A percentile compares a stretch with the other conserved stretches of the same genome.
These are phyloP conservation scores for Amazona guildingii DNA, from an alignment of 2,113 vertebrate species.

Conservation along the genomic window DNA sequence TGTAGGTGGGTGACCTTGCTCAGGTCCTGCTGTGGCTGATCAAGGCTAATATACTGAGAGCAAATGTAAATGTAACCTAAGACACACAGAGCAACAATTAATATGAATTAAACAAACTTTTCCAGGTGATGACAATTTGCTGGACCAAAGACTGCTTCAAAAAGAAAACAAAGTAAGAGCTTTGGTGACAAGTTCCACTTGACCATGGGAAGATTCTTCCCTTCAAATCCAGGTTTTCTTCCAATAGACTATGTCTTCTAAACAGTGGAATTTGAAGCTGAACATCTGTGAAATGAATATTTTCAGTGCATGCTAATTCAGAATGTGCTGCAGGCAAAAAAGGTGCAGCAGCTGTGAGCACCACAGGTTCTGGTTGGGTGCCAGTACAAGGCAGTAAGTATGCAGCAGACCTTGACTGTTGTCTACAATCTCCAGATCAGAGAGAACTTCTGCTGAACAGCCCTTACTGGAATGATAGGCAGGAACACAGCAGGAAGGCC, in stretches of 20 bases:
- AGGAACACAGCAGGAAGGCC: neutral
- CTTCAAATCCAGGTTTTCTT: neutral
- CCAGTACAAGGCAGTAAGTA: conserved; percentile 31
- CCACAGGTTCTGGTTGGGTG: conserved; percentile 55
- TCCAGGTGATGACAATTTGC: neutral
- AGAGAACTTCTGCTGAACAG: neutral
- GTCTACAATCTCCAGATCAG: neutral
- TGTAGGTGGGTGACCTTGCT: neutral
- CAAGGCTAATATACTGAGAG: neutral
- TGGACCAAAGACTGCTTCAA: neutral
- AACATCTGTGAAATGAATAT: conserved; percentile 64
- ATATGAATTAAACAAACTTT: neutral
- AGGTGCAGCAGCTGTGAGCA: conserved; percentile 67
- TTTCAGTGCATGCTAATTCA: conserved; percentile 59
- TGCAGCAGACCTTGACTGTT: neutral
- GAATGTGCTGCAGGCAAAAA: conserved; percentile 51
- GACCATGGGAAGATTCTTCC: neutral
- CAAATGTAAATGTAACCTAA: neutral
- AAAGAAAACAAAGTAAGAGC: neutral
- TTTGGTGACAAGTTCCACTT: neutral
- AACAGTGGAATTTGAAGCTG: conserved; percentile 38
- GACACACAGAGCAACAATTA: neutral
- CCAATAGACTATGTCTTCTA: neutral
- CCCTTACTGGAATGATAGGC: neutral
- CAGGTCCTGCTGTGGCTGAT: neutral